phyloP scores from a whole-genome alignment of 2,797 vertebrate genomes.

The Phyllotis vaccarum region DNA sequence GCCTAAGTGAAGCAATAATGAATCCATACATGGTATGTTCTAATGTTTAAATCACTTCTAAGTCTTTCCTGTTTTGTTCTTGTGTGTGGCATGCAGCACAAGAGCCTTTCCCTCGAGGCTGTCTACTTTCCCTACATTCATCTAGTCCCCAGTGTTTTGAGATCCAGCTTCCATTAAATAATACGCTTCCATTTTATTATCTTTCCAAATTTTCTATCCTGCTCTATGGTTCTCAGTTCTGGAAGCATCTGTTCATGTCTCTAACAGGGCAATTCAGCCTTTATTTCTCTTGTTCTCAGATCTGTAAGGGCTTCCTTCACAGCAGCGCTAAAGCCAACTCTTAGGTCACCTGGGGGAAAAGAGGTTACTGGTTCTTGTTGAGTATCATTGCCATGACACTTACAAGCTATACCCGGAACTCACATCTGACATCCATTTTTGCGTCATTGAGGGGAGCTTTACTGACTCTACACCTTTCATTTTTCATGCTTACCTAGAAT shows the following conservation, averaged over 20 bases:
- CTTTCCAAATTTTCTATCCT: constrained; percentile 4
- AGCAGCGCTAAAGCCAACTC: neutral
- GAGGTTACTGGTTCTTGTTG: neutral
- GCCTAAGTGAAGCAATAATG: neutral
- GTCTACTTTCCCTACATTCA: neutral
- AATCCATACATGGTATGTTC: neutral
- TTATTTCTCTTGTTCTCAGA: constrained; percentile 4
- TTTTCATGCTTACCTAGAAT: neutral
- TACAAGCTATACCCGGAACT: neutral
- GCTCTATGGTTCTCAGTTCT: neutral
- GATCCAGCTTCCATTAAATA: neutral
- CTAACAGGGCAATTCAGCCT: neutral
- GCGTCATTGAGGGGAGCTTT: neutral
- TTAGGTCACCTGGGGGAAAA: neutral
- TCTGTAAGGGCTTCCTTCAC: neutral
- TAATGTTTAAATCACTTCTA: neutral
- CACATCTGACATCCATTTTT: neutral
- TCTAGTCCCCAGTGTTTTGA: neutral
- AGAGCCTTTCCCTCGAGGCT: neutral
- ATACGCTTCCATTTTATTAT: neutral
- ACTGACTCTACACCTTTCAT: constrained; percentile 9
- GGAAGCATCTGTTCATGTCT: neutral
- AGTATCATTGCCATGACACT: neutral
- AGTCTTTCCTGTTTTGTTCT: neutral
- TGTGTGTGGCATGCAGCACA: neutral